Conservation (phyloP, 2,888 invertebrate species). For the Aleiodes leptofemur region DNA sequence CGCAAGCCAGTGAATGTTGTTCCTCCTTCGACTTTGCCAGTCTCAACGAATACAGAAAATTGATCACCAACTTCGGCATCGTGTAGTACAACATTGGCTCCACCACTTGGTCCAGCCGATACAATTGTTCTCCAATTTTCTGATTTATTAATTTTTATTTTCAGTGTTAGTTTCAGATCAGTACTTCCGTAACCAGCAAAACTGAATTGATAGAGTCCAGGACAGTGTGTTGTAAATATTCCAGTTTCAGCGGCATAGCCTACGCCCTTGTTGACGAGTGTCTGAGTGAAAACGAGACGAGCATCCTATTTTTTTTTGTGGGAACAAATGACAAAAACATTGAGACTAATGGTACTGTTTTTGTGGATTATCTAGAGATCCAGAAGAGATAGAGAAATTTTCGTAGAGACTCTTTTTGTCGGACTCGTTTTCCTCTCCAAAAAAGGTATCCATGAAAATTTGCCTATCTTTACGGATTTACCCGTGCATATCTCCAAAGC, state of each 20-base stretch:
- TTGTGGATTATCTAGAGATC: not conserved
- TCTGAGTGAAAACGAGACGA: constrained; percentile 62
- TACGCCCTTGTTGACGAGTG: constrained; percentile 74
- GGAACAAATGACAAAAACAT: constrained; percentile 1
- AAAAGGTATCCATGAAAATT: too few species aligned
- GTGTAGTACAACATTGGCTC: constrained; percentile 70
- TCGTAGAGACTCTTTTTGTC: too few species aligned
- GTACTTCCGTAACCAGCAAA: constrained; percentile 73
- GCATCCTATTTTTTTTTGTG: constrained; percentile 57
- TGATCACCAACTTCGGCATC: constrained; percentile 73
- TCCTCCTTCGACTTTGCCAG: constrained; percentile 65
- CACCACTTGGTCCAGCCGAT: constrained; percentile 67
- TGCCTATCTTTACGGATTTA: too few species aligned
- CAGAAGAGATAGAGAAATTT: too few species aligned
- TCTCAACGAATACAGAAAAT: constrained; percentile 71
- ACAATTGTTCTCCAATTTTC: constrained; percentile 66
- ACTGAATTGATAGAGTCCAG: constrained; percentile 76
- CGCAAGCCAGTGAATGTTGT: constrained; percentile 73
- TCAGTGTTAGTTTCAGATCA: constrained; percentile 67
- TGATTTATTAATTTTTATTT: constrained; percentile 66
- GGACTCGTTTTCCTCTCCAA: too few species aligned
- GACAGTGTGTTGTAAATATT: constrained; percentile 75
- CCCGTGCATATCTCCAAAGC: too few species aligned
- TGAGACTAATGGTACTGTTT: constrained; percentile 4
- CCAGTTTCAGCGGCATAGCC: constrained; percentile 75